Percentiles rank a stretch among this genome's conserved stretches.
These are phyloP conservation scores for Dorcus hopei DNA, from an alignment of 2,888 invertebrate genomes.

Conservation along the genomic window DNA sequence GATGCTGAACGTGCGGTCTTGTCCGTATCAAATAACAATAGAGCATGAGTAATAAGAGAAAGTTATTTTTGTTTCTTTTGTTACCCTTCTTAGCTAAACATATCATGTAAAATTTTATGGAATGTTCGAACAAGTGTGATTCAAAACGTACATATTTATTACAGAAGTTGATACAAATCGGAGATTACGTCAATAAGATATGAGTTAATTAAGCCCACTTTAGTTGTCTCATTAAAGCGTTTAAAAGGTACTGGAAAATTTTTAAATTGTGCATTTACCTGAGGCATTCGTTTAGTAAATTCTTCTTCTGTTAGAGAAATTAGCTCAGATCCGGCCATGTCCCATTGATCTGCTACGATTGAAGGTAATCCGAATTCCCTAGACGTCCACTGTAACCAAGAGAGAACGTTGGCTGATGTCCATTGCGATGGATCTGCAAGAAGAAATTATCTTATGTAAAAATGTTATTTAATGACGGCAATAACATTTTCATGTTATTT, in stretches of 20 bases:
- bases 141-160: too few relatives aligned
- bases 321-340: conserved; percentile 75
- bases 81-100: too few relatives aligned
- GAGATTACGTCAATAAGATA: too few relatives aligned
- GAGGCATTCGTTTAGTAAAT: conserved; percentile 77
- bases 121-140: too few relatives aligned
- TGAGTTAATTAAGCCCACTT: too few relatives aligned
- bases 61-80: neutral
- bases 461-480: too few relatives aligned
- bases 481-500: too few relatives aligned
- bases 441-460: conserved; percentile 11
- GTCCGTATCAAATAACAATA: neutral
- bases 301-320: conserved; percentile 79
- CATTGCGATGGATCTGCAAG: conserved; percentile 83
- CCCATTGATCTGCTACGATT: conserved; percentile 72
- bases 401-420: conserved; percentile 79
- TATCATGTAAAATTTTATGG: too few relatives aligned
- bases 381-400: conserved; percentile 87
- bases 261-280: conserved; percentile 55
- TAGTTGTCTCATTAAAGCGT: too few relatives aligned
- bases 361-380: conserved; percentile 75
- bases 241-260: too few relatives aligned
- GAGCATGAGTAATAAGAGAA: conserved; percentile 4
- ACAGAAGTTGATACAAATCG: too few relatives aligned
- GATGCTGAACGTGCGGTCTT: neutral